Evolutionary conservation across 2,113 vertebrate species (phyloP).

Genomic region (Rallus limicola): DNA sequence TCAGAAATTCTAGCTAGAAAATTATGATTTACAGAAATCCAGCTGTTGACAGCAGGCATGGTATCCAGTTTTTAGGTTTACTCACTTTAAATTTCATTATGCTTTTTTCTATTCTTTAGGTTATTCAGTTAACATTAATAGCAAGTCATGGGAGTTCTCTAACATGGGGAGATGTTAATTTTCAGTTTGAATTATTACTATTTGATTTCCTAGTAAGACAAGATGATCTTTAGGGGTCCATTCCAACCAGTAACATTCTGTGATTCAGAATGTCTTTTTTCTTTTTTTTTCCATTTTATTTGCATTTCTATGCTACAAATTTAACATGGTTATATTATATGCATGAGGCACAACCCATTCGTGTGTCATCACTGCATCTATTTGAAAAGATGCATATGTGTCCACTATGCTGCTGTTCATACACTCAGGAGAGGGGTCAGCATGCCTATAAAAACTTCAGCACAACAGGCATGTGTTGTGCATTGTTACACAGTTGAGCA

Average conservation of each 20-base stretch:
- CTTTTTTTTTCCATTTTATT: background rate
- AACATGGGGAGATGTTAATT: background rate
- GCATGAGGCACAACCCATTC: background rate
- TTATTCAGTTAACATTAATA: background rate
- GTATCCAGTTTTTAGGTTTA: background rate
- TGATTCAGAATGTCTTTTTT: too few relatives aligned
- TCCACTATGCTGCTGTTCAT: background rate
- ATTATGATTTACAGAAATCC: background rate
- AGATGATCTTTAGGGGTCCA: too few relatives aligned
- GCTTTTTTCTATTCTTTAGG: background rate
- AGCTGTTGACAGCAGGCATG: background rate
- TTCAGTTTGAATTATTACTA: background rate
- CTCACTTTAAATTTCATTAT: background rate
- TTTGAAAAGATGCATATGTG: background rate
- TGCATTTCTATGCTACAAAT: background rate
- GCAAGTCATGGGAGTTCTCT: background rate
- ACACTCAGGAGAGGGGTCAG: background rate
- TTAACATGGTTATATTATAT: background rate
- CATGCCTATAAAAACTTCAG: background rate
- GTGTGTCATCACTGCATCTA: background rate
- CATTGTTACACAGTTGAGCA: background rate
- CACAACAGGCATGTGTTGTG: background rate
- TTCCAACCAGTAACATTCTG: too few relatives aligned
- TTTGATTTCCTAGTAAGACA: background rate
- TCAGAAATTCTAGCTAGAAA: background rate